Base-by-base conservation (phyloP, 2,113 vertebrate species). In the Passerina amoena region DNA sequence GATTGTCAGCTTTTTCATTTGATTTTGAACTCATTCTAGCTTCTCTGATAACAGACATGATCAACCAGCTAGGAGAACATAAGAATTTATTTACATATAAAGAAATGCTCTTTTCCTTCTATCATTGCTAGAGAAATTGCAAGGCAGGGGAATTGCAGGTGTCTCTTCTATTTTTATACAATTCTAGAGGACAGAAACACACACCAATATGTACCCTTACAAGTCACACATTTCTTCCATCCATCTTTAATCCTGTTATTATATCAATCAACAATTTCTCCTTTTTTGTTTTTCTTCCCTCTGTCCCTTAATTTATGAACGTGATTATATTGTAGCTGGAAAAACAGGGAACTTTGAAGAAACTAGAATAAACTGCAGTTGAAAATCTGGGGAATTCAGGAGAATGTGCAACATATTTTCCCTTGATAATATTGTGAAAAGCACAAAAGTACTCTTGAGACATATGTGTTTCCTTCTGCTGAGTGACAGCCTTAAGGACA, bases 321-420 rank as follows among this genome's bases (percentile, higher is more conserved):
- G 92, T 91, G 91, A 94, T 86, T 86, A 94, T 84, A 94, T 94
- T 83, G 56, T 95, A 97, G 90, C 65, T 94, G 90, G 64, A 57
- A 95, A 92, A 93, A 88, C 77, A 94, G 48, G 72, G 56, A 97
- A 88, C 86, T 98, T 97, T 97, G 72, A 97, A 97, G 94, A 97
- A 98, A 98, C 97, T 97, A 98, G 96, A 98, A 98, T 98, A 98
- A 98, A 98, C 92, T 97, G 70, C 94, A 96, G 98, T 97, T 97
- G 91, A 98, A 98, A 98, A 98, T 98, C 96, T 97, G 96, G 93
- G 86, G 98, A 96, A 98, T 96, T 96, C 97, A 97, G 95, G 91
- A 97, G 96, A 98, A 98, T 93, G 71, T 98, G 97, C 95, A 98
- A 97, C 98, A 98, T 98, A 98, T 98, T 98, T 98, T 98, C 94